Conservation (phyloP, 2,797 vertebrate genomes). For the Bradypus variegatus region DNA sequence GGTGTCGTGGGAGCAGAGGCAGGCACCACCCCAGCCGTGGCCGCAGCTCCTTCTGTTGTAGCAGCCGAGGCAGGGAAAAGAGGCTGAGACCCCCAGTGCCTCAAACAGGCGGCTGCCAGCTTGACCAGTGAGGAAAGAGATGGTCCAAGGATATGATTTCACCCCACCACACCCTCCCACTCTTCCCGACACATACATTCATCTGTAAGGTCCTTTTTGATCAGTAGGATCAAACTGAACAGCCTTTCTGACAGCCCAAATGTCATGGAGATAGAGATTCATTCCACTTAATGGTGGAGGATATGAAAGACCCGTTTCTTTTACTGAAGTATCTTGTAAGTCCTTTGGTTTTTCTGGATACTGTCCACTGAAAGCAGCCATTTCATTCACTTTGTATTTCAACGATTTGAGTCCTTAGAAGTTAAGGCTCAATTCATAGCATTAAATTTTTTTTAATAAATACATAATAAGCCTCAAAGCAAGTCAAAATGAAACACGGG, state of each 20-base stretch:
- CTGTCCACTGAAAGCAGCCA: background rate
- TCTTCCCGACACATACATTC: background rate
- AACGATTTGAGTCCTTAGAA: background rate
- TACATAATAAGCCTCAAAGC: background rate
- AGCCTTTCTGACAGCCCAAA: background rate
- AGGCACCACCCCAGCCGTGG: background rate
- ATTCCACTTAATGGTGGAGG: background rate
- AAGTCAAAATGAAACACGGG: background rate
- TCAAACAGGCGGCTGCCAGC: background rate
- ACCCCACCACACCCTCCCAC: accelerated
- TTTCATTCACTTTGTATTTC: background rate
- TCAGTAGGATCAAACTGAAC: background rate
- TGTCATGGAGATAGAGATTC: background rate
- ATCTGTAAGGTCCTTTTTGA: background rate
- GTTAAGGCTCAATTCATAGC: background rate
- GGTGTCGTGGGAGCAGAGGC: background rate
- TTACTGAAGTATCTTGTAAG: background rate
- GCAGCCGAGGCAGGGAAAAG: background rate
- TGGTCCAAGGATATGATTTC: background rate
- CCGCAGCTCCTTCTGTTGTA: background rate
- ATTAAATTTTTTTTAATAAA: background rate
- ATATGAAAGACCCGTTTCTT: background rate
- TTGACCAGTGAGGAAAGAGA: background rate
- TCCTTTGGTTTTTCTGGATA: background rate
- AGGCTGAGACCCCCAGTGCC: background rate